These are phyloP conservation scores for Ceriagrion tenellum DNA, from an alignment of 2,888 invertebrate genomes.

Conservation along the genomic window DNA sequence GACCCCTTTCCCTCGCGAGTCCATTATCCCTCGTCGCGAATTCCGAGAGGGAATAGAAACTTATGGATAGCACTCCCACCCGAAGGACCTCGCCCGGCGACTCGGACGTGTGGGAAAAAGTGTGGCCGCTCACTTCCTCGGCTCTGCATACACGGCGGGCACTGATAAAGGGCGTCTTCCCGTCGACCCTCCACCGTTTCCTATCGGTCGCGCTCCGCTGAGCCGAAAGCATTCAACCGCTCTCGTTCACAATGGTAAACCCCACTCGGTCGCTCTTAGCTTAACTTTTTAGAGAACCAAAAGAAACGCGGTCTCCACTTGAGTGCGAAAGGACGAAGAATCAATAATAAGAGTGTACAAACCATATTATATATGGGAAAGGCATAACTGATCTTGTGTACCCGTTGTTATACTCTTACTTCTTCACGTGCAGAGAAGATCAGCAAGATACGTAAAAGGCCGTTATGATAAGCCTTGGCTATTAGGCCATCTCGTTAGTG, in stretches of 20 bases:
- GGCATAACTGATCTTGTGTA: too few relatives aligned
- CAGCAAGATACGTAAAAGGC: too few relatives aligned
- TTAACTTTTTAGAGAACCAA: too few relatives aligned
- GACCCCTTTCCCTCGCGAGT: not conserved
- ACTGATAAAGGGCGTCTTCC: conserved; percentile 15
- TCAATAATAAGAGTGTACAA: too few relatives aligned
- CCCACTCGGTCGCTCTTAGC: not conserved
- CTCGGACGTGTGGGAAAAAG: conserved; percentile 37
- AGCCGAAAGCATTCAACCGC: conserved; percentile 45
- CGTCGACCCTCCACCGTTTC: conserved; percentile 9
- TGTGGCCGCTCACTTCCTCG: not conserved
- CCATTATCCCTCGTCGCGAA: not conserved
- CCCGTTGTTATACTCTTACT: too few relatives aligned
- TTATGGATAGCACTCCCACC: not conserved
- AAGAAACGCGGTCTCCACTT: too few relatives aligned
- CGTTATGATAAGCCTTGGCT: too few relatives aligned
- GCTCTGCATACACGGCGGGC: not conserved
- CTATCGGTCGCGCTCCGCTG: conserved; percentile 60
- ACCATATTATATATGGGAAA: too few relatives aligned
- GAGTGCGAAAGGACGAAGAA: too few relatives aligned
- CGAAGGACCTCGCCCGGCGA: not conserved
- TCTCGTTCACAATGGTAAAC: not conserved
- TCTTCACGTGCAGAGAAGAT: too few relatives aligned
- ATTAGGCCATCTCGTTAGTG: too few relatives aligned
- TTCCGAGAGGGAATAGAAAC: not conserved